Evolutionary conservation across 2,113 vertebrate genomes (phyloP).

Genomic region (Brachyistius frenatus): DNA sequence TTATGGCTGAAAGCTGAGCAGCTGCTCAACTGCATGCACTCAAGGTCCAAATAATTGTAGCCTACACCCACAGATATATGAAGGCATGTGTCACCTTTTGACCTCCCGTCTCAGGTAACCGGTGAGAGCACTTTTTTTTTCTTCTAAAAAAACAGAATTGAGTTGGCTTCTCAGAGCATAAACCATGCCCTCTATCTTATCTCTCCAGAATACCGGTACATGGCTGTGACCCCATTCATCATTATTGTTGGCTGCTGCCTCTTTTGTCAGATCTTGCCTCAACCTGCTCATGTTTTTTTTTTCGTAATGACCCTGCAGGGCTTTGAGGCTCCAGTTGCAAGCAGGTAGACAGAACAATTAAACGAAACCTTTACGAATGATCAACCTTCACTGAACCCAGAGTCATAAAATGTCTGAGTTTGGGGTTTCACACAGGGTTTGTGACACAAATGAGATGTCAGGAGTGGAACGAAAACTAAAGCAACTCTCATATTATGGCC

Average conservation of each 20-base stretch:
- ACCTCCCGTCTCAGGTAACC: constrained; percentile 11
- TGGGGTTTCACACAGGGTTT: too few species aligned
- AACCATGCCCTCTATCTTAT: background rate
- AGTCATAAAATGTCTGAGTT: background rate
- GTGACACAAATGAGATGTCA: too few species aligned
- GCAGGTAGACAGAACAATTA: background rate
- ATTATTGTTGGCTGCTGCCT: constrained; percentile 7
- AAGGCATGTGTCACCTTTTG: constrained; percentile 33
- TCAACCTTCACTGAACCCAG: background rate
- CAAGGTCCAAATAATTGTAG: background rate
- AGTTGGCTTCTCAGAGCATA: background rate
- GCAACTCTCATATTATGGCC: background rate
- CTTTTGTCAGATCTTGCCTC: constrained; percentile 52
- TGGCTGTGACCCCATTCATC: constrained; percentile 27
- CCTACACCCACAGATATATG: background rate
- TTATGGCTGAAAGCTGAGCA: constrained; percentile 12
- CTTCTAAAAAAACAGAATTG: background rate
- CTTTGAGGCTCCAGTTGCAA: constrained; percentile 23
- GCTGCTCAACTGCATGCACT: background rate
- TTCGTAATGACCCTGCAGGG: background rate
- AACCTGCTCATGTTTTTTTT: constrained; percentile 41
- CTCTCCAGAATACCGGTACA: background rate
- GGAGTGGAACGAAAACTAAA: background rate
- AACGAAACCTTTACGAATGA: background rate
- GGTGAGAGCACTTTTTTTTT: background rate